Evolutionary conservation across 2,797 vertebrate genomes (phyloP).

Genomic region (Agapornis canus): DNA sequence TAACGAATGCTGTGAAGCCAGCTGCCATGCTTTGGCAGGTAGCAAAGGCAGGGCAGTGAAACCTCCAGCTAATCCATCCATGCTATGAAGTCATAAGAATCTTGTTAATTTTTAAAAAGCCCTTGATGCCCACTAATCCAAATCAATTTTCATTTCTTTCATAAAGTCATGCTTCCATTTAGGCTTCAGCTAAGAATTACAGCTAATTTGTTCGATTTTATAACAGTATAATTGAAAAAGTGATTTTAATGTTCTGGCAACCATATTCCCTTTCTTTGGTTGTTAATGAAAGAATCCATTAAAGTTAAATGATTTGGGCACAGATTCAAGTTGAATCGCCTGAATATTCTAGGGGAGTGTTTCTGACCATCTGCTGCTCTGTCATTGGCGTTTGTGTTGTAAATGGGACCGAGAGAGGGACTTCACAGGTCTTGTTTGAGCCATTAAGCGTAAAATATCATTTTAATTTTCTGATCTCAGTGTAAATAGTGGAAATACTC

Average conservation of each 20-base stretch:
- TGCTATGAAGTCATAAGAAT: slow-evolving; percentile 66
- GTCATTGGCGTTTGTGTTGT: slow-evolving; percentile 40
- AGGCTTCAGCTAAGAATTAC: slow-evolving; percentile 63
- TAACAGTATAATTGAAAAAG: slow-evolving; percentile 67
- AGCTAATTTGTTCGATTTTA: slow-evolving; percentile 74
- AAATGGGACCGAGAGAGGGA: slow-evolving; percentile 16
- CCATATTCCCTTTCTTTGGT: slow-evolving; percentile 69
- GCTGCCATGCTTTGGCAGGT: slow-evolving; percentile 51
- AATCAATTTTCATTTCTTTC: slow-evolving; percentile 74
- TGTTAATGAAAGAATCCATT: slow-evolving; percentile 75
- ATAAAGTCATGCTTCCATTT: slow-evolving; percentile 56
- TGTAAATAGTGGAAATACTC: slow-evolving; percentile 27
- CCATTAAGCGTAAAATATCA: slow-evolving; percentile 47
- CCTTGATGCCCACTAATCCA: slow-evolving; percentile 69
- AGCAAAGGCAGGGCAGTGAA: background rate
- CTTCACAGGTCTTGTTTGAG: slow-evolving; percentile 24
- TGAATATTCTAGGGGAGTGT: slow-evolving; percentile 66
- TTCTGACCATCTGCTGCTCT: slow-evolving; percentile 64
- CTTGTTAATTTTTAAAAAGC: slow-evolving; percentile 73
- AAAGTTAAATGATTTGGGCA: slow-evolving; percentile 74
- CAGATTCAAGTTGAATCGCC: slow-evolving; percentile 62
- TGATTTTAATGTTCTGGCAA: slow-evolving; percentile 74
- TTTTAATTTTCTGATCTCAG: slow-evolving; percentile 50
- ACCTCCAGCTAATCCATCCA: slow-evolving; percentile 45
- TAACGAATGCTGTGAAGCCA: slow-evolving; percentile 2